Evolutionary conservation across 2,888 invertebrate species (phyloP), one percentile per base, ranked within the genome.

Genomic region (Andrena flavipes): DNA sequence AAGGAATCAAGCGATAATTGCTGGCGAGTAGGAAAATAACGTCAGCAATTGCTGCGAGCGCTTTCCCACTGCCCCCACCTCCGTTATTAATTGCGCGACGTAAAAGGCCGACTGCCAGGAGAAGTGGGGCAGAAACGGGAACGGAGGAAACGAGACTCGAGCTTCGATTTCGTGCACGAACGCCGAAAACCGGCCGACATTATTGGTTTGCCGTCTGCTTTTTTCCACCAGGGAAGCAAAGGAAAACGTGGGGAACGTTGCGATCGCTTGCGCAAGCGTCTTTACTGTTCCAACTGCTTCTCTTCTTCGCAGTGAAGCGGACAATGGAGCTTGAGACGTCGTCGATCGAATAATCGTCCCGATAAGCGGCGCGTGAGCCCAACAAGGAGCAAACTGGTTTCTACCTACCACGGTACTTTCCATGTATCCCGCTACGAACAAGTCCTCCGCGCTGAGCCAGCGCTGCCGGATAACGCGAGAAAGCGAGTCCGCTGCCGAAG

Each of bases 331-430:
- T 42, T 16, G 16, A 42, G 42, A 5, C 13, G 42, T 13, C 3
- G 42, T 42, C 13, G 42, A 42, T 42, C 42, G 42, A 42, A 4
- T 42, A 13, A 42, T 13, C 42, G 42, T 42, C 13, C 13, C 42
- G 42, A 42, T 42, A 1, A 42, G 1, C 16, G 4, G 42, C 42
- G 42, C 42, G 13, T 4, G 4, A 13, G 13, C 20, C 23, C 4
- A 48, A 63, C 42, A 30, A 62, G 56, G 49, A 49, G 13, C 3
- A 54, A 69, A 79, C 75, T 54, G 26, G 51, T 62, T 72, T 68
- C 48, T 42, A 3, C 7, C 48, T 35, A 2, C 7, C 6, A 10
- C 4, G 48, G 0, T 6, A 35, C 48, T 49, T 76, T 56, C 68
- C 42, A 33, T 54, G 7, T 62, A 6, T 60, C 16, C 64, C 63